These are phyloP conservation scores for Euproctis similis DNA, from an alignment of 2,888 invertebrate species.

Conservation along the genomic window DNA sequence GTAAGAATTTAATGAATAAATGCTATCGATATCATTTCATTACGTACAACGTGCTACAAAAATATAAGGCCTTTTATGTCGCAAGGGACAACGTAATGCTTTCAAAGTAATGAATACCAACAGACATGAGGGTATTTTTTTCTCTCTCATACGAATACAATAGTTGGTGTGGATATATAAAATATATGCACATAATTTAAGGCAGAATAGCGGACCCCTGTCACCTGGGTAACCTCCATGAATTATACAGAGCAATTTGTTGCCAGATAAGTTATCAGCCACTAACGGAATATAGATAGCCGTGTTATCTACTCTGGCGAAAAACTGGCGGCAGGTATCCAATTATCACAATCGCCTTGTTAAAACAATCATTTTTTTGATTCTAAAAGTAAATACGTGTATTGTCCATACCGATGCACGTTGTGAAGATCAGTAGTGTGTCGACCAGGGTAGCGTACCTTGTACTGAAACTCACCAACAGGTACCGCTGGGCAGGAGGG, in stretches of 20 bases:
- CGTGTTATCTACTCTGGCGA: slow-evolving; percentile 7
- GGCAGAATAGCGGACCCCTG: slow-evolving; percentile 42
- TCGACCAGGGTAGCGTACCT: too few relatives aligned
- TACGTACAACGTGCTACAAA: slow-evolving; percentile 12
- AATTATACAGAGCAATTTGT: slow-evolving; percentile 60
- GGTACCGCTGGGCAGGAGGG: too few relatives aligned
- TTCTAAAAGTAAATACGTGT: too few relatives aligned
- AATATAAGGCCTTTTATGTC: slow-evolving; percentile 19
- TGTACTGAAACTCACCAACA: too few relatives aligned
- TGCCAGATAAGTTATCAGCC: slow-evolving; percentile 47
- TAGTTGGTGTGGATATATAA: slow-evolving; percentile 23
- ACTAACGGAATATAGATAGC: slow-evolving; percentile 30
- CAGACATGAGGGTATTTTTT: slow-evolving; percentile 24
- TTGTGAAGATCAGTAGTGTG: too few relatives aligned
- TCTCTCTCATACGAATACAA: slow-evolving; percentile 20
- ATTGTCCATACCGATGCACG: too few relatives aligned
- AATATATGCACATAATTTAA: slow-evolving; percentile 52
- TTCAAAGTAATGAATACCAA: slow-evolving; percentile 45
- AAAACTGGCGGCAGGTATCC: slow-evolving; percentile 6
- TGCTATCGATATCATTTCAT: slow-evolving; percentile 19
- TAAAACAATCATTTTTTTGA: background rate
- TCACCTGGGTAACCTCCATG: slow-evolving; percentile 54
- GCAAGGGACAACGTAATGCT: slow-evolving; percentile 34
- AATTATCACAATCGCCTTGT: background rate
- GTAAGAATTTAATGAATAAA: background rate